Evolutionary conservation across 2,113 vertebrate genomes (phyloP), one percentile per base, ranked within the genome.

Genomic region (Peromyscus californicus): DNA sequence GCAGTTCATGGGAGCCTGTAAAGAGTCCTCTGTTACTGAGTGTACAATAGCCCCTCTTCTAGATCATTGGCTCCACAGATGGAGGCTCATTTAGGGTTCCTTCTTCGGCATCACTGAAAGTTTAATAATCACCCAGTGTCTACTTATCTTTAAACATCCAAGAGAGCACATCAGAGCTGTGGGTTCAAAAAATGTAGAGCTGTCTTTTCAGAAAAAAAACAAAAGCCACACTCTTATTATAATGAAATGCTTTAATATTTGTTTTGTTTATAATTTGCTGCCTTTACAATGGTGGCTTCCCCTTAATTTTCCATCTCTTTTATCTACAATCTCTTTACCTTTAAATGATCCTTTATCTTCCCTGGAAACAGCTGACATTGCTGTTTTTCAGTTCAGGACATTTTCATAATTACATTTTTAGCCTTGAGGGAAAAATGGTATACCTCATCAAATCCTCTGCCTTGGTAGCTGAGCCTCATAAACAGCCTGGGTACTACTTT

Each of bases 391-490:
- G 92, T 89, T 98, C 83, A 96, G 93, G 98, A 98, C 48, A 63
- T 98, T 98, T 98, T 97, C 79, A 97, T 98, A 98, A 98, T 98
- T 98, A 97, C 88, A 97, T 98, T 98, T 98, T 98, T 98, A 96
- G 96, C 98, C 97, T 98, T 96, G 97, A 98, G 97, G 98, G 94
- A 84, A 98, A 97, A 98, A 95, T 54, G 83, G 94, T 97, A 87
- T 90, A 97, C 84, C 97, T 98, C 97, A 98, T 97, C 97, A 98
- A 98, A 98, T 98, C 90, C 67, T 94, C 90, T 92, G 93, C n/a
- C 80, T 96, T 97, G 96, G 74, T 85, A 97, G 70, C 12, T 16
- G 33, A 97, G 65, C 93, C 91, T 86, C 31, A 95, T 97, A 92
- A 98, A 96, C 59, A 96, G 72, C 36, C 84, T 36, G 1, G 82